A percentile compares a stretch with the other conserved stretches of the same genome.
Conservation (phyloP, 2,888 invertebrate species). For the Teleiodes luculella region DNA sequence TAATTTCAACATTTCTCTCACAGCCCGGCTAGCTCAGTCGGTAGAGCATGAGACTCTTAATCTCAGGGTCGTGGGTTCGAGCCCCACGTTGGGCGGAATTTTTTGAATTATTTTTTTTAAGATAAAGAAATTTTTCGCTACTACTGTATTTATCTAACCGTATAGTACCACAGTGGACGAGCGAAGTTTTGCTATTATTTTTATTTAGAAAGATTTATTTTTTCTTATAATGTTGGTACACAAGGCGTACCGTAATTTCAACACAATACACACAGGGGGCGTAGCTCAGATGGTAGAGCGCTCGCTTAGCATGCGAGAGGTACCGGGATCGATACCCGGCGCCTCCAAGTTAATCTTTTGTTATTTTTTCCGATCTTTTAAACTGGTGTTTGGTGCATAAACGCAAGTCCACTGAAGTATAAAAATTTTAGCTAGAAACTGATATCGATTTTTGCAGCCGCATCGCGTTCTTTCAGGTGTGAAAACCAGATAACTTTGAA, state of each 20-base stretch:
- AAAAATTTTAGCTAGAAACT: not conserved
- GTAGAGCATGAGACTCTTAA: conserved; percentile 82
- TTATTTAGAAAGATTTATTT: not conserved
- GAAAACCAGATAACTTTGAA: conserved; percentile 25
- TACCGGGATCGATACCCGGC: conserved; percentile 79
- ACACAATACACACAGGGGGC: conserved; percentile 20
- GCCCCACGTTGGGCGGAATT: conserved; percentile 63
- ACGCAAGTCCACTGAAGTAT: not conserved
- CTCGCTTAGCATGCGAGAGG: conserved; percentile 75
- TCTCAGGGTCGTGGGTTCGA: conserved; percentile 81
- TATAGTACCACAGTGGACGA: conserved; percentile 71
- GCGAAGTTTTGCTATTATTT: conserved; percentile 1
- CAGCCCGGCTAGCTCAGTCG: conserved; percentile 80
- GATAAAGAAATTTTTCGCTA: not conserved
- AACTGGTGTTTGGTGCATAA: too few relatives aligned
- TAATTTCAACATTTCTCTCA: not conserved
- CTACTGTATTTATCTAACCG: too few relatives aligned
- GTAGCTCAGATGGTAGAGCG: conserved; percentile 68
- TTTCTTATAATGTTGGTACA: not conserved
- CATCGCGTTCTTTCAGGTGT: conserved; percentile 21
- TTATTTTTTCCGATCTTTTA: conserved; percentile 18
- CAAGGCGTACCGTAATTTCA: conserved; percentile 24
- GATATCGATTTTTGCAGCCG: not conserved
- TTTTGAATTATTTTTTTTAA: not conserved
- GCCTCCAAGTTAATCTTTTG: conserved; percentile 48